Percentiles rank a stretch among this genome's conserved stretches.
These are phyloP conservation scores for Dromaius novaehollandiae DNA, from an alignment of 2,113 vertebrate species.

Conservation along the genomic window DNA sequence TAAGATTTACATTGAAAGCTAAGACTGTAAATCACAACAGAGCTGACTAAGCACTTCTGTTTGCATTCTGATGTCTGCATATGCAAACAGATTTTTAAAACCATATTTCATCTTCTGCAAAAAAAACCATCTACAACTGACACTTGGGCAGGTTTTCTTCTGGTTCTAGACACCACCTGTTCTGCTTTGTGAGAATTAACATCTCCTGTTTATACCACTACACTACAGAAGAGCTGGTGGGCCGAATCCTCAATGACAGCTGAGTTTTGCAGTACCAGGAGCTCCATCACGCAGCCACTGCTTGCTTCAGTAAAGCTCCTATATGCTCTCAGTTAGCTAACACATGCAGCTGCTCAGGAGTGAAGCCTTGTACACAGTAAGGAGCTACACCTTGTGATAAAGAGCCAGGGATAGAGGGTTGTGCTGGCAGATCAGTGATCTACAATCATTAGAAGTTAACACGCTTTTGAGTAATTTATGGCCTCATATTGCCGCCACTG, in stretches of 20 bases:
- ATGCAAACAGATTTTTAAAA: not conserved
- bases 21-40: not conserved
- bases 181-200: not conserved
- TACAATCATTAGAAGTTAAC: not conserved
- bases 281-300: not conserved
- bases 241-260: not conserved
- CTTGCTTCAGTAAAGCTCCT: not conserved
- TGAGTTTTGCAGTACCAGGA: not conserved
- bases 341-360: not conserved
- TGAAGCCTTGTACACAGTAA: not conserved
- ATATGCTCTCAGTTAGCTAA: accelerated
- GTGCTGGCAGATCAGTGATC: not conserved
- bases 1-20: not conserved
- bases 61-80: not conserved
- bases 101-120: not conserved
- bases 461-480: not conserved
- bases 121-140: not conserved
- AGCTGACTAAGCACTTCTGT: not conserved
- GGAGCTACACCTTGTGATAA: not conserved
- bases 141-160: not conserved
- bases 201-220: not conserved
- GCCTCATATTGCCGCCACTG: not conserved
- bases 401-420: not conserved
- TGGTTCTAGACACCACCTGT: not conserved
- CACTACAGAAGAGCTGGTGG: not conserved